phyloP scores from a whole-genome alignment of 2,113 vertebrate species.

The Ardeotis arabs region DNA sequence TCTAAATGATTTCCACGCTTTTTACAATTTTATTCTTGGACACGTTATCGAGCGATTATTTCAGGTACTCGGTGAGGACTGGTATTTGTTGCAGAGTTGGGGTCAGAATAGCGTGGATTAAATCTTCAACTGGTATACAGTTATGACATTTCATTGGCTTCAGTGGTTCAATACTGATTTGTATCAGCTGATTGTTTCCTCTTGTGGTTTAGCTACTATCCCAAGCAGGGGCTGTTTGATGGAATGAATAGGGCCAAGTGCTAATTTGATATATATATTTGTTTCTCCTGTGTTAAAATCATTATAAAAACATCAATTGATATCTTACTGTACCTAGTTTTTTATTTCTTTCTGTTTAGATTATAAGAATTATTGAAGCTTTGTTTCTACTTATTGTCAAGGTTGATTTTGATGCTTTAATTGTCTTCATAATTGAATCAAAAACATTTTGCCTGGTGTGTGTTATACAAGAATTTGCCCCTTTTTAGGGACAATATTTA shows the following conservation, averaged over 20 bases:
- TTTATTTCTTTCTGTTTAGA: background rate
- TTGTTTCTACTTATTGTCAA: background rate
- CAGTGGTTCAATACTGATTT: background rate
- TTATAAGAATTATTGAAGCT: background rate
- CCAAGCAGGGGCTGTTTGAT: background rate
- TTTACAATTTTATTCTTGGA: background rate
- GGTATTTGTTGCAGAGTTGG: background rate
- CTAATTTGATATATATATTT: background rate
- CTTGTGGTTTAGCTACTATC: background rate
- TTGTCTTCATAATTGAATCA: background rate
- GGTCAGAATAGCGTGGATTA: background rate
- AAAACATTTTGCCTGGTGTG: background rate
- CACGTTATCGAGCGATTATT: background rate
- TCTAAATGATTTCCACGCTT: background rate
- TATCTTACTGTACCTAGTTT: background rate
- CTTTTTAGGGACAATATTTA: background rate
- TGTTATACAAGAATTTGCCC: background rate
- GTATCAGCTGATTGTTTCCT: background rate
- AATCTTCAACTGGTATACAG: background rate
- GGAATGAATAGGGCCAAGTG: background rate
- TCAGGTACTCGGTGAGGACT: background rate
- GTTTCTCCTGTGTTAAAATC: background rate
- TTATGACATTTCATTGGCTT: background rate
- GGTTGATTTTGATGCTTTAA: background rate
- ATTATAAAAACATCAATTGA: background rate